Evolutionary conservation across 2,113 vertebrate genomes (phyloP).

Genomic region (Carettochelys insculpta): DNA sequence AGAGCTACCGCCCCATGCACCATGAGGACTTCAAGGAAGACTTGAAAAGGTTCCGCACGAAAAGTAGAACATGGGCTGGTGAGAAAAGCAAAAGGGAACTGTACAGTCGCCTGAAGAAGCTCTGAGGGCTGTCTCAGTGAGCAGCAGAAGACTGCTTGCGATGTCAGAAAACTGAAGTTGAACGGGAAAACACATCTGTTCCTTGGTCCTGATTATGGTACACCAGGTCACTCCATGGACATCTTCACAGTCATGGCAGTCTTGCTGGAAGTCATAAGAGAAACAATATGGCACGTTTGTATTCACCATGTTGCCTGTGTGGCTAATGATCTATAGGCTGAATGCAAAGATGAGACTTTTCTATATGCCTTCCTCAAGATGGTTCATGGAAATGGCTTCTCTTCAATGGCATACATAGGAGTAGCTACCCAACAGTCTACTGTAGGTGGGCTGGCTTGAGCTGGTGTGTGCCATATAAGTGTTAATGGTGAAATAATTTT

Average conservation of each 20-base stretch:
- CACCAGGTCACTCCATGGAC: background rate
- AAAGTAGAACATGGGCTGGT: slow-evolving; percentile 93
- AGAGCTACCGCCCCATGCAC: slow-evolving; percentile 93
- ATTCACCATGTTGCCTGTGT: accelerated
- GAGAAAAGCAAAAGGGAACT: slow-evolving; percentile 95
- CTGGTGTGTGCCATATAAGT: accelerated
- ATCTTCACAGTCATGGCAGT: background rate
- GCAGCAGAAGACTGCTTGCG: background rate
- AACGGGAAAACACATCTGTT: background rate
- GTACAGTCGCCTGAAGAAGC: slow-evolving; percentile 95
- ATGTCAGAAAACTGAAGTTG: background rate
- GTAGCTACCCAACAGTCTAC: too few species aligned
- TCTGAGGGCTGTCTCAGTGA: slow-evolving; percentile 62
- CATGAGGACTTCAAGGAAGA: slow-evolving; percentile 96
- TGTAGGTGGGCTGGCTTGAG: background rate
- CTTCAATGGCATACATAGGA: background rate
- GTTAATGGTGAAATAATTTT: background rate
- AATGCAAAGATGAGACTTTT: background rate
- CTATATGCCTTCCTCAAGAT: background rate
- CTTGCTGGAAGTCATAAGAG: background rate
- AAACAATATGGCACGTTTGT: accelerated
- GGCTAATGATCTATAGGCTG: accelerated
- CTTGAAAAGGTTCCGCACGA: slow-evolving; percentile 87
- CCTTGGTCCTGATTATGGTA: background rate
- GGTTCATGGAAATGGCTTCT: background rate